Percentiles rank a stretch among this genome's conserved stretches.
phyloP scores from a whole-genome alignment of 2,888 invertebrate species.

The Slavum lentiscoides region DNA sequence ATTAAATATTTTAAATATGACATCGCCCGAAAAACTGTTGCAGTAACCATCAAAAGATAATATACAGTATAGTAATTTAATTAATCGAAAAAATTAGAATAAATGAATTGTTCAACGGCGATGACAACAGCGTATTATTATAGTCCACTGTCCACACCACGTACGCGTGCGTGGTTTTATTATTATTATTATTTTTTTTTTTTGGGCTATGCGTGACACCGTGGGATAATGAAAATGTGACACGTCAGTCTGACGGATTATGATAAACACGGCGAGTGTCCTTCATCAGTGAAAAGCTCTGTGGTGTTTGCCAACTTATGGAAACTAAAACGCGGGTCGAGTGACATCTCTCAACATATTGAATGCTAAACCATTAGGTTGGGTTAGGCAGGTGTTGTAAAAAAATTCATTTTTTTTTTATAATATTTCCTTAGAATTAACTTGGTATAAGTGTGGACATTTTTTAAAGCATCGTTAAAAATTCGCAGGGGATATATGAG shows the following conservation, averaged over 20 bases:
- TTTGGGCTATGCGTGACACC: background rate
- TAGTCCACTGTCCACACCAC: background rate
- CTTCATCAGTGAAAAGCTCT: background rate
- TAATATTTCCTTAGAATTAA: too few species aligned
- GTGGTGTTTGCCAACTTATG: background rate
- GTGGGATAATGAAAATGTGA: conserved; percentile 10
- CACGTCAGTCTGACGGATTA: conserved; percentile 14
- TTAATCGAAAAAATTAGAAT: background rate
- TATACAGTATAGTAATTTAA: background rate
- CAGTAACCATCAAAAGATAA: too few species aligned
- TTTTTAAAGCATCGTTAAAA: too few species aligned
- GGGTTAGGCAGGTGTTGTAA: background rate
- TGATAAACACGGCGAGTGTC: conserved; percentile 7
- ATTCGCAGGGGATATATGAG: too few species aligned
- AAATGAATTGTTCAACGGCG: background rate
- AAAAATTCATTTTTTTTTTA: background rate
- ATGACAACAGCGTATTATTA: background rate
- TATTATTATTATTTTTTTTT: background rate
- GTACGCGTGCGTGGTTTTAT: background rate
- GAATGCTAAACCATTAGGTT: background rate
- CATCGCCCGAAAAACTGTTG: too few species aligned
- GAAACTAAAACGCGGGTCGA: conserved; percentile 1
- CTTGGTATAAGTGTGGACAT: too few species aligned
- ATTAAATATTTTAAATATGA: too few species aligned
- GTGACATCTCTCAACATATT: background rate